Evolutionary conservation across 2,797 vertebrate genomes (phyloP), one percentile per base, ranked within the genome.

Genomic region (Gymnocypris eckloni): DNA sequence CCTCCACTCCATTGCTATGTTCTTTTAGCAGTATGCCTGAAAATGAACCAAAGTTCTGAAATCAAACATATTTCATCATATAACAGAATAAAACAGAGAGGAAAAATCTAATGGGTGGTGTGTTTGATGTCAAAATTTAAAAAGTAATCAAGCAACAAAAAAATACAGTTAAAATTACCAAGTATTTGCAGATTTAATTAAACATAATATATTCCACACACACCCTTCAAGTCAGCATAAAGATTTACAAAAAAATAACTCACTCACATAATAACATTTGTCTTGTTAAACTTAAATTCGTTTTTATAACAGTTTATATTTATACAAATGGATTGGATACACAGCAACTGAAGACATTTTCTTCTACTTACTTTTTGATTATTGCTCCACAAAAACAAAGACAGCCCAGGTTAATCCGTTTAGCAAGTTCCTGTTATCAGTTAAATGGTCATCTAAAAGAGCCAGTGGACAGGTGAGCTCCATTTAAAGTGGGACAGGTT

Each of bases 1-100:
- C 33, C 33, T 81, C 84, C 69, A 85, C 67, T 85, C 69, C 84
- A 85, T 85, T 59, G 50, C 12, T 2, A 16, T 78, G 33, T 41
- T 71, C 6, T 73, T 85, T 48, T 70, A 10, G 50, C 18, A 54
- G 28, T 20, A 70, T 1, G 0, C 50, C 75, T 84, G 33, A 70
- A 67, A 76, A n/a, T 22, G 1, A 39, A 18, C 6, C 20, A 16
- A 64, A 52, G 15, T 71, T 71, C 1, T 18, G 15, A 66, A 54
- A 71, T 45, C n/a, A 71, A 59, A 69, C 18, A 50, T 6, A 18
- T 50, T 64, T 50, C 11, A 39, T 13, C 25, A 28, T 28, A 54
- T 25, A 37, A 1, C 4, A 28, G 20, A n/a, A 43, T 11, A 18
- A 39, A 37, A 67, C 1, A 8, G 0, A 37, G 1, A 33, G 4